Percentiles rank a stretch among this genome's conserved stretches.
Conservation (phyloP, 2,113 vertebrate genomes). For the Gobius niger region DNA sequence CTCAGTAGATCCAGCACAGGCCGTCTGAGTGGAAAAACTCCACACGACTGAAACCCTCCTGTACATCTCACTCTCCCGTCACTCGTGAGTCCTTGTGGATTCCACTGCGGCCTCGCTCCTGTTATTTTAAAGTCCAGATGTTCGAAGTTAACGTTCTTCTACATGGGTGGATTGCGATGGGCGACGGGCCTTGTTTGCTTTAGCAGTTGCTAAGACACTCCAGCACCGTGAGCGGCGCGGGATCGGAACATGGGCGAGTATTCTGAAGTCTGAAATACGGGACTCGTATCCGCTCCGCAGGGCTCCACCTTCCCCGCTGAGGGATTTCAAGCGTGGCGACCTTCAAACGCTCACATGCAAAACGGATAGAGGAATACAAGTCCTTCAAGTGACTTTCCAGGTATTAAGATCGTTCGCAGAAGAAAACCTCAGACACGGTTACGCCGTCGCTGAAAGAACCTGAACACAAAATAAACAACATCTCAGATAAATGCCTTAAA, state of each 20-base stretch:
- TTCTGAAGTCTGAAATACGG: neutral
- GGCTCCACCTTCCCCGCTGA: constrained; percentile 25
- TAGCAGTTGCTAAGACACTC: neutral
- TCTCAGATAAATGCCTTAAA: too few species aligned
- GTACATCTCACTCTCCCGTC: too few species aligned
- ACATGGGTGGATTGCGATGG: neutral
- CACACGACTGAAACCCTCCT: too few species aligned
- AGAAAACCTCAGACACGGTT: too few species aligned
- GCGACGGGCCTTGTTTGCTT: neutral
- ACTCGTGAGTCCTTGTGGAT: too few species aligned
- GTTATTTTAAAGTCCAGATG: neutral
- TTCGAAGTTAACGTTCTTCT: neutral
- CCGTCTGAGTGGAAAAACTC: too few species aligned
- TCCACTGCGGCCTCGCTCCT: neutral
- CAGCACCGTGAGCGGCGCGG: neutral
- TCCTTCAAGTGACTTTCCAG: too few species aligned
- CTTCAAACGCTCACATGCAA: constrained; percentile 11
- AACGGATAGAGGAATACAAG: too few species aligned
- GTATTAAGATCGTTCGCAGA: too few species aligned
- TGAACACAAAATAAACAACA: too few species aligned
- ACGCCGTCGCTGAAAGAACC: too few species aligned
- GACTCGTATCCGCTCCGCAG: constrained; percentile 15
- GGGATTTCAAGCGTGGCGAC: constrained; percentile 34
- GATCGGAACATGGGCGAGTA: neutral
- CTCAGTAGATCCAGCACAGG: too few species aligned